Evolutionary conservation across 2,113 vertebrate species (phyloP).

Genomic region (Nycticorax nycticorax): DNA sequence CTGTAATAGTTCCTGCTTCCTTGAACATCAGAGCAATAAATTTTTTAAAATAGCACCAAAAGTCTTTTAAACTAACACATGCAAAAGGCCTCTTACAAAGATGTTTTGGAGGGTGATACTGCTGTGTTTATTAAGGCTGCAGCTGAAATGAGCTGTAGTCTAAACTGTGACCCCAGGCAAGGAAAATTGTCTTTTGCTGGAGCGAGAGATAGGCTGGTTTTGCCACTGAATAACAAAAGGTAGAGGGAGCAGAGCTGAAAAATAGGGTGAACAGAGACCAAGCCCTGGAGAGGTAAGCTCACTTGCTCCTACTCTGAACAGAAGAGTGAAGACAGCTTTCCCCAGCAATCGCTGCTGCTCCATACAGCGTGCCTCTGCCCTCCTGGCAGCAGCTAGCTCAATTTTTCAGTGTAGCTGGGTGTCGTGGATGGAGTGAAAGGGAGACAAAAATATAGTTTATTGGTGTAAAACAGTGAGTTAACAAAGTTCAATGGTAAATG

Average conservation of each 20-base stretch:
- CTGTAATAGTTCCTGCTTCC: neutral
- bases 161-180: neutral
- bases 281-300: neutral
- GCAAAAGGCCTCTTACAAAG: neutral
- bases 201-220: neutral
- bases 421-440: too few species aligned
- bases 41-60: neutral
- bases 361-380: fast-evolving
- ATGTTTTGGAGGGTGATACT: neutral
- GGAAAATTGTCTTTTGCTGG: neutral
- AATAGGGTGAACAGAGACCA: neutral
- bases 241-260: neutral
- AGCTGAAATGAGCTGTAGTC: neutral
- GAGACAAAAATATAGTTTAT: too few species aligned
- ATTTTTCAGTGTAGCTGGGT: neutral
- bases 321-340: neutral
- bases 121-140: neutral
- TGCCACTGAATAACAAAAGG: neutral
- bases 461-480: too few species aligned
- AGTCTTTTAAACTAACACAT: neutral
- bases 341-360: neutral
- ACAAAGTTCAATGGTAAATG: too few species aligned
- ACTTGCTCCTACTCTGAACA: neutral
- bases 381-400: neutral
- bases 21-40: neutral